Conservation (phyloP, 2,113 vertebrate genomes). For the Bubo bubo region DNA sequence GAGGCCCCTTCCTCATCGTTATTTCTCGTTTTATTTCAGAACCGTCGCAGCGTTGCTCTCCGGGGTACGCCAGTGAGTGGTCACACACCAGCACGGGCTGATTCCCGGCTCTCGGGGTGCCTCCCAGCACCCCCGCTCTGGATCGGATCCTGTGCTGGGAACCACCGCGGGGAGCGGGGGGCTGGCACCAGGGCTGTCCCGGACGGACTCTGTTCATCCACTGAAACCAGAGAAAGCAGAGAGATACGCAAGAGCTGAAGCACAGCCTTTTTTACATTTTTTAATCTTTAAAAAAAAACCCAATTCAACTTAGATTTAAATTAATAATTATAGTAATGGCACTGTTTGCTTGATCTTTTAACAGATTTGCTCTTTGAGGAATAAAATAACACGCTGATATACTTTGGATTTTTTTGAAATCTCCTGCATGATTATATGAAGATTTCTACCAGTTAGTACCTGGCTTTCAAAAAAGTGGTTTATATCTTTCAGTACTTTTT, state of each 20-base stretch:
- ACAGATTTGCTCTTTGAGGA: not conserved
- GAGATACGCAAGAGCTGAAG: not conserved
- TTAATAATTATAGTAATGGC: not conserved
- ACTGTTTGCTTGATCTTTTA: not conserved
- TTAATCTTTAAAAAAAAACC: not conserved
- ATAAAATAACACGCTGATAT: not conserved
- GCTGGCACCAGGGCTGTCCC: rapidly evolving
- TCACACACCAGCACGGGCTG: rapidly evolving
- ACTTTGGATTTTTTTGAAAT: not conserved
- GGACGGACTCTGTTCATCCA: rapidly evolving
- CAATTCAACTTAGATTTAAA: not conserved
- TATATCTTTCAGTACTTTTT: not conserved
- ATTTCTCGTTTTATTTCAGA: rapidly evolving
- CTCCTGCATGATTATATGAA: not conserved
- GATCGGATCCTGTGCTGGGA: no score
- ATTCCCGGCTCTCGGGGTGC: rapidly evolving
- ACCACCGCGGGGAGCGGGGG: rapidly evolving
- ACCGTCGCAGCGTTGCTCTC: rapidly evolving
- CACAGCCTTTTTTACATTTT: not conserved
- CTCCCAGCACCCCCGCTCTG: rapidly evolving
- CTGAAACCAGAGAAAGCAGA: not conserved
- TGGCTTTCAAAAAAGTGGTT: not conserved
- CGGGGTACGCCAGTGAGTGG: rapidly evolving
- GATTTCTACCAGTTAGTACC: not conserved
- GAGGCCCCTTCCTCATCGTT: not conserved